These are phyloP conservation scores for Piprites chloris DNA, from an alignment of 2,113 vertebrate genomes.

Conservation along the genomic window DNA sequence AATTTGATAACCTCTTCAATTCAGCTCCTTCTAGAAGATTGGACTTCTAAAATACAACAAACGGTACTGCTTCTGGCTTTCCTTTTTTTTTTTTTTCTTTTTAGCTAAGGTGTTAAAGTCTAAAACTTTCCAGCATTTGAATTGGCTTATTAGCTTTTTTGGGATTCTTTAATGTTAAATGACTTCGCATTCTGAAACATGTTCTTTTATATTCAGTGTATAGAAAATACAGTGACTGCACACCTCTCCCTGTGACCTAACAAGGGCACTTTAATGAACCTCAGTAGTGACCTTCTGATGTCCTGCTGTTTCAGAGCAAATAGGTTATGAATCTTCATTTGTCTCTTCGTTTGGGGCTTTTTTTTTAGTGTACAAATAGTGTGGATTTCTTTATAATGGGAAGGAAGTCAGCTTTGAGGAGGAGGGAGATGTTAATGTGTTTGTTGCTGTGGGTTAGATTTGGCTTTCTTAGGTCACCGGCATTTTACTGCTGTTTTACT, in stretches of 20 bases:
- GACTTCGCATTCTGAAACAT: background rate
- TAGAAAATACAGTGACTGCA: background rate
- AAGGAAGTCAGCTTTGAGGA: background rate
- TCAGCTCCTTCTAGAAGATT: background rate
- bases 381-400: background rate
- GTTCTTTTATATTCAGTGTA: background rate
- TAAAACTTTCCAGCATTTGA: background rate
- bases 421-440: background rate
- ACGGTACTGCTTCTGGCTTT: background rate
- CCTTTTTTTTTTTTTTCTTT: background rate
- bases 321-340: background rate
- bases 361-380: background rate
- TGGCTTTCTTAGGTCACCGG: background rate
- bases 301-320: background rate
- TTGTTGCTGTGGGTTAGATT: background rate
- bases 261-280: background rate
- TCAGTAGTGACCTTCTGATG: background rate
- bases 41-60: background rate
- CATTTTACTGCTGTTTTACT: constrained; percentile 22
- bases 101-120: background rate
- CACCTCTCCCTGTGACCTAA: background rate
- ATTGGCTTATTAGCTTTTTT: background rate
- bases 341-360: background rate
- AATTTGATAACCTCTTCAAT: background rate
- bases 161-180: background rate